Evolutionary conservation across 1,140 invertebrate species (phyloP), one percentile per base, ranked within the genome.

Genomic region (Temnothorax longispinosus): DNA sequence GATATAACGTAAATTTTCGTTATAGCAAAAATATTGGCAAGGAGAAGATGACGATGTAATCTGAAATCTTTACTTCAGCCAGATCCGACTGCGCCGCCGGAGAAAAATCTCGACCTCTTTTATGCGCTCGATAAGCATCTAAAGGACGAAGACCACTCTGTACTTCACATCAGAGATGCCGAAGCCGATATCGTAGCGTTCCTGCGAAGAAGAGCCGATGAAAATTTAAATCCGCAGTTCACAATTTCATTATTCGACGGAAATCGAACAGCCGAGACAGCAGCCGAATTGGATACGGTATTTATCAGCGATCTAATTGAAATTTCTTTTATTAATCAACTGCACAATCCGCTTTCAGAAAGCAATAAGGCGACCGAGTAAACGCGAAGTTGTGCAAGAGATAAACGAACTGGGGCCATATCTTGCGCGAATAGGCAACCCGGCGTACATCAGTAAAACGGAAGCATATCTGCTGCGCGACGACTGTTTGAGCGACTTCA

Each of bases 31-130:
- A 74, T 82, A 32, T 58, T 69, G 4, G 5, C 2, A 3, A 60
- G 5, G 13, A 32, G 11, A 6, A 41, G 38, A 27, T 50, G 6
- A 3, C 11, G n/a, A 41, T 32, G n/a, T 60, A 84, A 77, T 50
- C 50, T 13, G 6, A 5, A 8, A 58, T 67, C 56, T 47, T 82
- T 10, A 41, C 52, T 32, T 62, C 6, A 96, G 95, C 96, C 96
- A 3, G 93, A 98, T 96, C 97, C 98, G 94, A 87, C 94, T 1
- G 95, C 94, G 18, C 93, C 94, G n/a, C 94, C 95, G 1, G 96
- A 91, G 93, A 98, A 94, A 96, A 97, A 95, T 96, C 96, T 95
- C 94, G 96, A 96, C 96, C 96, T 97, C 11, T 96, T 96, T 84
- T 92, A 94, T 15, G 91, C 96, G 35, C 81, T 97, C 0, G 92